A percentile compares a stretch with the other conserved stretches of the same genome.
Evolutionary conservation across 2,888 invertebrate species (phyloP).

Genomic region (Campoplex capitator): DNA sequence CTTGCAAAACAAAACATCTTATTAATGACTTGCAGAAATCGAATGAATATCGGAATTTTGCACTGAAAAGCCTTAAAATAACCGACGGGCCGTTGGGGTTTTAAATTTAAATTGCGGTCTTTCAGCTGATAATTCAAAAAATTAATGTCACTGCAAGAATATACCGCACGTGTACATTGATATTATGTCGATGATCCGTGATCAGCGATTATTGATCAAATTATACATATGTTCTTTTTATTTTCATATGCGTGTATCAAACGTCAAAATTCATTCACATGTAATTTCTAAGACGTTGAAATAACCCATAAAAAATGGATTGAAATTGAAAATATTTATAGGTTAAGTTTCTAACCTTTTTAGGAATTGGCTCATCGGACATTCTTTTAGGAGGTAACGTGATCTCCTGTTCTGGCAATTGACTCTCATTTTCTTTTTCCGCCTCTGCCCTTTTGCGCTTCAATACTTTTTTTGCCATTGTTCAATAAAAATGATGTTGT

Average conservation of each 20-base stretch:
- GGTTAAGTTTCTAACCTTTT: constrained; percentile 87
- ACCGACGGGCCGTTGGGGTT: too few relatives aligned
- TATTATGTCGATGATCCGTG: too few relatives aligned
- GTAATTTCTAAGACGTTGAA: background rate
- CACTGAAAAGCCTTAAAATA: too few relatives aligned
- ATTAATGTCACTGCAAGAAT: too few relatives aligned
- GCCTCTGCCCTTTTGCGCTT: constrained; percentile 74
- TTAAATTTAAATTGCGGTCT: too few relatives aligned
- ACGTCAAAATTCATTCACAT: background rate
- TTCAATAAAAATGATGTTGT: constrained; percentile 25
- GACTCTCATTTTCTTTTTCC: constrained; percentile 67
- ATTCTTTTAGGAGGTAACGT: constrained; percentile 87
- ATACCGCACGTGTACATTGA: too few relatives aligned
- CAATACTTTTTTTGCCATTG: constrained; percentile 73
- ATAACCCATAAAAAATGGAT: background rate
- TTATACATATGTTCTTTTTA: too few relatives aligned
- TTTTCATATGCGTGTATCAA: background rate
- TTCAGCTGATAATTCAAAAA: too few relatives aligned
- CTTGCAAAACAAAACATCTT: too few relatives aligned
- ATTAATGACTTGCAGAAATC: too few relatives aligned
- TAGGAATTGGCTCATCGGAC: constrained; percentile 90
- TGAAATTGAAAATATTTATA: constrained; percentile 14
- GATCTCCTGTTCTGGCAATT: constrained; percentile 76
- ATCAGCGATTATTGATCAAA: too few relatives aligned
- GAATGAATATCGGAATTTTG: too few relatives aligned